A percentile compares a stretch with the other conserved stretches of the same genome.
phyloP scores from a whole-genome alignment of 2,888 invertebrate species.

The Drosophila pegasa region DNA sequence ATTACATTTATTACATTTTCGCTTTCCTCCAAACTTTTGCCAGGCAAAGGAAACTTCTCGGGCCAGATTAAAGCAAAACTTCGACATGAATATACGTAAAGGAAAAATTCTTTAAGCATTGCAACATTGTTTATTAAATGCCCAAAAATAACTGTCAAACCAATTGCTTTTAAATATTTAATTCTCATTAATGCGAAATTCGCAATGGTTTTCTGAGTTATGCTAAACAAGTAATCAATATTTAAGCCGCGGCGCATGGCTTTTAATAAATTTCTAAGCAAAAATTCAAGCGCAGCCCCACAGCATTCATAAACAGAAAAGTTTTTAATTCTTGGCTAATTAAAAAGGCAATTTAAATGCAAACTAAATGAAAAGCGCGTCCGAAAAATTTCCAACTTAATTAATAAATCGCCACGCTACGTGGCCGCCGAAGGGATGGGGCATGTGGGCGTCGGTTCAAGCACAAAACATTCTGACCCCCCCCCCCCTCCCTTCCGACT shows the following conservation, averaged over 20 bases:
- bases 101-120: slow-evolving; percentile 20
- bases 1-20: slow-evolving; percentile 71
- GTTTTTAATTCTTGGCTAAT: slow-evolving; percentile 61
- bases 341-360: slow-evolving; percentile 71
- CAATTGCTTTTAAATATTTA: slow-evolving; percentile 52
- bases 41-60: slow-evolving; percentile 10
- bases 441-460: not conserved
- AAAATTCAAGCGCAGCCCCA: not conserved
- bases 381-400: slow-evolving; percentile 49
- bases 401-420: slow-evolving; percentile 52
- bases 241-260: slow-evolving; percentile 23
- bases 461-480: not conserved
- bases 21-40: slow-evolving; percentile 39
- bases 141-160: slow-evolving; percentile 11
- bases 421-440: not conserved
- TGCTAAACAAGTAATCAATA: slow-evolving; percentile 47
- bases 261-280: slow-evolving; percentile 43
- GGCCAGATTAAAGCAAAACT: slow-evolving; percentile 34
- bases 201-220: slow-evolving; percentile 19
- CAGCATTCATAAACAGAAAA: slow-evolving; percentile 45
- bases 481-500: too few species aligned
- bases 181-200: slow-evolving; percentile 51
- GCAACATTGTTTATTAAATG: slow-evolving; percentile 27
- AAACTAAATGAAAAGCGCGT: slow-evolving; percentile 63
- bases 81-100: slow-evolving; percentile 12